Evolutionary conservation across 2,888 invertebrate genomes (phyloP).

Genomic region (Luperina nickerlii): DNA sequence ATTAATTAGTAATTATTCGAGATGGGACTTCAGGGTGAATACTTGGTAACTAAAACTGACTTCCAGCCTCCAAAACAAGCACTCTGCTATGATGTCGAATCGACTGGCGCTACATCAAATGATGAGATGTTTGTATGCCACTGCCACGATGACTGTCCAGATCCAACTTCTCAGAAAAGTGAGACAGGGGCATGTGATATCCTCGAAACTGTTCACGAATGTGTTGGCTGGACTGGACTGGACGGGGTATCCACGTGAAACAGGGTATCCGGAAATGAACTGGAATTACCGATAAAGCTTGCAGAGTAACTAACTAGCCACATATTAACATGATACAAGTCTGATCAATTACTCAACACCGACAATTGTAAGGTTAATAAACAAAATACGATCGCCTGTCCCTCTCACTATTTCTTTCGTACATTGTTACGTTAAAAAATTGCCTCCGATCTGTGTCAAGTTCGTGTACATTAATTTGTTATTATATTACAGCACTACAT

Average conservation of each 20-base stretch:
- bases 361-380: constrained; percentile 56
- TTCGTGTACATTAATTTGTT: constrained; percentile 60
- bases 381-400: constrained; percentile 35
- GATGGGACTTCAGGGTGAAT: background rate
- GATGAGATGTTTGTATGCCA: background rate
- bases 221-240: background rate
- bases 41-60: too few species aligned
- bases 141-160: background rate
- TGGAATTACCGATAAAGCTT: too few species aligned
- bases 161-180: background rate
- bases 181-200: background rate
- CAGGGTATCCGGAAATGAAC: too few species aligned
- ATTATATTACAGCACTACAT: constrained; percentile 31
- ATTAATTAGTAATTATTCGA: background rate
- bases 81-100: background rate
- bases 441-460: constrained; percentile 71
- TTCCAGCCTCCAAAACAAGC: too few species aligned
- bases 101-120: background rate
- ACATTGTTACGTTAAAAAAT: constrained; percentile 53
- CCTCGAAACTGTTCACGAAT: background rate
- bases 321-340: background rate
- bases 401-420: constrained; percentile 49
- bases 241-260: background rate
- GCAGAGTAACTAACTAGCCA: background rate
- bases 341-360: constrained; percentile 43